Evolutionary conservation across 1,140 invertebrate genomes (phyloP).

Genomic region (Araneus ventricosus): DNA sequence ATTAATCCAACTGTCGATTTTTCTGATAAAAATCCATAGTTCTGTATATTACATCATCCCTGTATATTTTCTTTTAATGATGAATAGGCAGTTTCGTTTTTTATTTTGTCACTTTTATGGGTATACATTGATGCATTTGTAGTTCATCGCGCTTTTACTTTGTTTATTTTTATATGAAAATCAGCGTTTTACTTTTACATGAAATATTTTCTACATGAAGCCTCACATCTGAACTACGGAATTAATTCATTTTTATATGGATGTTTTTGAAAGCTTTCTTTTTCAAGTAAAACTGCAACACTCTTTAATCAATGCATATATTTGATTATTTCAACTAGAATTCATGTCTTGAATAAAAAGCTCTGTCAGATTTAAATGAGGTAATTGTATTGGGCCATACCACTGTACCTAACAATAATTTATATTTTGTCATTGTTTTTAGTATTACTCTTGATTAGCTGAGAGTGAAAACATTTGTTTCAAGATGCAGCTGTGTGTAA

Average conservation of each 20-base stretch:
- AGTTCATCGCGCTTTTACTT: slow-evolving; percentile 36
- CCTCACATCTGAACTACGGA: not conserved
- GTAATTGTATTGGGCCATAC: no score
- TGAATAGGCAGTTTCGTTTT: slow-evolving; percentile 17
- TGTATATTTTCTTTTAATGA: slow-evolving; percentile 44
- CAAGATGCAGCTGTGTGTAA: no score
- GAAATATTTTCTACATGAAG: not conserved
- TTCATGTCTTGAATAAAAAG: no score
- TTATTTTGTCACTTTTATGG: slow-evolving; percentile 33
- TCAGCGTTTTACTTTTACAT: slow-evolving; percentile 16
- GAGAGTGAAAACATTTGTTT: no score
- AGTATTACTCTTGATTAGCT: no score
- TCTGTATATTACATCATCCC: not conserved
- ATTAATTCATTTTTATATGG: not conserved
- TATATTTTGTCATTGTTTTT: no score
- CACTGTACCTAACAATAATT: no score
- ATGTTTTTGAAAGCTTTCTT: no score
- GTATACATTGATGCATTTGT: slow-evolving; percentile 34
- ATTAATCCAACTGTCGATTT: not conserved
- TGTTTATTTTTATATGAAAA: slow-evolving; percentile 61
- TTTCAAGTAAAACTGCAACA: no score
- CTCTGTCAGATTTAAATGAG: no score
- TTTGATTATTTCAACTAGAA: no score
- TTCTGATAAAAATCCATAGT: not conserved
- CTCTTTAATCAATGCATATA: no score